phyloP scores from a whole-genome alignment of 1,140 invertebrate genomes.

The Drosophila athabasca region DNA sequence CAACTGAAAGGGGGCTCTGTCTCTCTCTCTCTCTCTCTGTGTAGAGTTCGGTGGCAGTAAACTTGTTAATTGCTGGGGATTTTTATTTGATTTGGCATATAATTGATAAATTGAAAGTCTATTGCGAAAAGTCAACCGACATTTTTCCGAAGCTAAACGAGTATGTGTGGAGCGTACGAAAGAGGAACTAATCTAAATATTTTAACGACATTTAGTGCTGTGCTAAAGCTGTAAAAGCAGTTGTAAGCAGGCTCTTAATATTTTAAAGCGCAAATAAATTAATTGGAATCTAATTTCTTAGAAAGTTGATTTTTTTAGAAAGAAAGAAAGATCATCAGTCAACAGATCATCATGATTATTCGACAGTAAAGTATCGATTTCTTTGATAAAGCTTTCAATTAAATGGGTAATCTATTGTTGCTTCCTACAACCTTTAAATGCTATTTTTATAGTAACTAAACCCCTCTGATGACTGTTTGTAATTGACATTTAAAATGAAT shows the following conservation, averaged over 20 bases:
- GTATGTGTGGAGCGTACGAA: slow-evolving; percentile 15
- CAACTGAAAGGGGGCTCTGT: slow-evolving; percentile 5
- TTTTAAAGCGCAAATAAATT: no score
- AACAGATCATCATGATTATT: no score
- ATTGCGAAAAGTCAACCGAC: slow-evolving; percentile 43
- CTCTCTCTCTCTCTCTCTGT: slow-evolving; percentile 2
- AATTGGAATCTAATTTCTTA: no score
- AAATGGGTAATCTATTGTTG: no score
- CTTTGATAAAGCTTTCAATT: no score
- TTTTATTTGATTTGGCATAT: slow-evolving; percentile 57
- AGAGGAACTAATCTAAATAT: slow-evolving; percentile 22
- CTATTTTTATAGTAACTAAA: slow-evolving; percentile 1
- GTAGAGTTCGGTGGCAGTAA: not conserved
- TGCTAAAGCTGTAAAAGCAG: not conserved
- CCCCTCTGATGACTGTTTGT: not conserved
- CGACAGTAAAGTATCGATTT: no score
- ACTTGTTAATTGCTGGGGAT: slow-evolving; percentile 52
- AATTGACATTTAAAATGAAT: not conserved
- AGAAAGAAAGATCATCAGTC: no score
- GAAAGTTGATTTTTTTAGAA: no score
- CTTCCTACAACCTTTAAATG: not conserved
- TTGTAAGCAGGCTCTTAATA: no score
- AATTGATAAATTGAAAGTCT: slow-evolving; percentile 45
- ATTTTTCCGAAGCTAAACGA: slow-evolving; percentile 24
- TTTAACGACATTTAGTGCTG: slow-evolving; percentile 11